Base-by-base conservation (phyloP, 2,797 vertebrate species). In the Oryzias sinensis region DNA sequence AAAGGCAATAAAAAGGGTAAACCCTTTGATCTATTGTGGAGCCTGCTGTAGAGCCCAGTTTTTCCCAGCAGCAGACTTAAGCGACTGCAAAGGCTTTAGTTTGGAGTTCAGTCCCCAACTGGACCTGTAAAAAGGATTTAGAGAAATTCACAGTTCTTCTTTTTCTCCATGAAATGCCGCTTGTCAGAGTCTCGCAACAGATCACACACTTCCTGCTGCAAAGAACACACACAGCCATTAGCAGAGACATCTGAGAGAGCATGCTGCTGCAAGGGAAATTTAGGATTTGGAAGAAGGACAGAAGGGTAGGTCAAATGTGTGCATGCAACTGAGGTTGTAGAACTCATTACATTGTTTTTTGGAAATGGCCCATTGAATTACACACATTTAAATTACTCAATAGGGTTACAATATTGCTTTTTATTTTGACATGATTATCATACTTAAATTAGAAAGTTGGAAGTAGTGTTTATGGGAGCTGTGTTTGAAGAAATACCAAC, bases 61-160 rank as follows among this genome's bases (percentile, higher is more conserved):
- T 74, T 78, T 74, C 70, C 44, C 65, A 70, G 67, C 43, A 50
- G 78, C 53, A 73, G 72, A 72, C 67, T 74, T 68, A 82, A 74
- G 57, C 63, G 59, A 58, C 64, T 50, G 57, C 75, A 79, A 43
- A 77, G 64, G 69, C 65, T 2, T 60, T 41, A 3, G 74, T 18
- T 18, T 18, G 18, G 76, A 76, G 80, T 72, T 77, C 70, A 84
- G 84, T 80, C 80, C 70, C 65, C 18, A 56, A 53, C 68, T 81
- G 69, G 74, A 88, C 77, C 71, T 72, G 83, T 83, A 87, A 37
- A 90, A 83, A 62, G 83, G 86, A 89, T 87, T 89, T 80, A 76
- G 81, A 81, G 61, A 78, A 89, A 77, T 90, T 91, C 81, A 85
- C 90, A 89, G 88, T 87, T 80, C 76, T 85, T 85, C 79, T 79